A percentile compares a stretch with the other conserved stretches of the same genome.
Evolutionary conservation across 2,797 vertebrate species (phyloP).

Genomic region (Knipowitschia caucasica): DNA sequence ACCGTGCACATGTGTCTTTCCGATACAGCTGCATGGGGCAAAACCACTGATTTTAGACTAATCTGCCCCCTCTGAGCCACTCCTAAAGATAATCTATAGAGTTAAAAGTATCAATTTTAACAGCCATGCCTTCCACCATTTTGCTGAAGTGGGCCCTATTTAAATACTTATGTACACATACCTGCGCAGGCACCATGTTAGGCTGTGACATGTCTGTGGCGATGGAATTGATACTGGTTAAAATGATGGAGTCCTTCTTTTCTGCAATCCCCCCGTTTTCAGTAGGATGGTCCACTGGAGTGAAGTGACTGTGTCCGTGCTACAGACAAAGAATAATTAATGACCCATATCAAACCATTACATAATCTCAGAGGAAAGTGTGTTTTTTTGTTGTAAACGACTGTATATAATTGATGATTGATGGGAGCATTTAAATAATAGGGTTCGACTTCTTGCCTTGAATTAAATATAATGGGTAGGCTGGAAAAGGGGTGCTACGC

Average conservation of each 20-base stretch:
- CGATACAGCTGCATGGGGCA: neutral
- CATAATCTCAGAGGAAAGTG: neutral
- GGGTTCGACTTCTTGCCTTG: too few relatives aligned
- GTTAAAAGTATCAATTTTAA: neutral
- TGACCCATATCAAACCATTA: neutral
- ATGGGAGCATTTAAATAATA: too few relatives aligned
- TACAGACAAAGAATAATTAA: conserved; percentile 19
- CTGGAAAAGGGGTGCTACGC: too few relatives aligned
- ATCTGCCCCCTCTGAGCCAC: neutral
- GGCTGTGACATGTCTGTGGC: conserved; percentile 7
- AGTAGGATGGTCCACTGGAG: conserved; percentile 36
- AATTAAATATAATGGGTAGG: too few relatives aligned
- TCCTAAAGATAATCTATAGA: neutral
- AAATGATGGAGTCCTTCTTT: conserved; percentile 52
- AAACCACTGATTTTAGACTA: conserved; percentile 5
- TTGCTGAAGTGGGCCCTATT: too few relatives aligned
- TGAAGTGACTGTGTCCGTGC: conserved; percentile 71
- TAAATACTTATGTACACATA: neutral
- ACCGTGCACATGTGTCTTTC: conserved; percentile 11
- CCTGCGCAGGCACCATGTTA: conserved; percentile 6
- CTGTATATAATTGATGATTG: too few relatives aligned
- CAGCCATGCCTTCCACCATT: neutral
- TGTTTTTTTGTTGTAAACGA: too few relatives aligned
- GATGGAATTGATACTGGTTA: conserved; percentile 53
- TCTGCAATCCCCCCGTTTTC: conserved; percentile 46